phyloP scores from a whole-genome alignment of 2,888 invertebrate genomes.

The Drosophila prostipennis region DNA sequence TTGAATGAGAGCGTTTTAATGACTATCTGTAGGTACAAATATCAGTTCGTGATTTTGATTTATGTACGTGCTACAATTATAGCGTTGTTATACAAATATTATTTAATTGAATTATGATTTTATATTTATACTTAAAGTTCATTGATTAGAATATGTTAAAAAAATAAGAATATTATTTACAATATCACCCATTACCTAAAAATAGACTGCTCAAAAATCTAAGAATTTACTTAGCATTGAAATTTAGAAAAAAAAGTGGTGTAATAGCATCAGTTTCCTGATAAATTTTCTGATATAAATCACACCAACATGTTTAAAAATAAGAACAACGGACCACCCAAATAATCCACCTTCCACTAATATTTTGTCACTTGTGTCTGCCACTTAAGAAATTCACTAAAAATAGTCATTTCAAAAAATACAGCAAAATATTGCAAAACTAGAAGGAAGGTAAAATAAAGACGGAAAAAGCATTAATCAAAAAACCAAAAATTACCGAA shows the following conservation, averaged over 20 bases:
- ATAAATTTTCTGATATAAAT: conserved; percentile 2
- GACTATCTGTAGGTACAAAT: not conserved
- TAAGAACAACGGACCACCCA: conserved; percentile 23
- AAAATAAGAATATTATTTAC: not conserved
- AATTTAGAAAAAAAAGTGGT: no score
- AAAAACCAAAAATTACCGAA: conserved; percentile 50
- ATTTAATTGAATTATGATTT: not conserved
- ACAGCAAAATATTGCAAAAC: conserved; percentile 32
- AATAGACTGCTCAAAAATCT: no score
- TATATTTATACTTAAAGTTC: no score
- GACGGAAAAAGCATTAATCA: conserved; percentile 42
- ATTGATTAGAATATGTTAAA: not conserved
- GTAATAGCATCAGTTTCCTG: rapidly evolving
- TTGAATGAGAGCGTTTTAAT: conserved; percentile 20
- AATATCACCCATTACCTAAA: no score
- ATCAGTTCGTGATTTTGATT: not conserved
- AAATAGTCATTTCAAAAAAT: conserved; percentile 19
- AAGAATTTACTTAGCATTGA: no score
- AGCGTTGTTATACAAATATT: not conserved
- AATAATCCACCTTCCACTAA: conserved; percentile 2
- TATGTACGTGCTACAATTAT: not conserved
- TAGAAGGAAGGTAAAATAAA: conserved; percentile 8
- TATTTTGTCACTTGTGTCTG: conserved; percentile 41
- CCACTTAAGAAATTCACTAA: conserved; percentile 10
- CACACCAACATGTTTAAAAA: conserved; percentile 10